A percentile compares a stretch with the other conserved stretches of the same genome.
Evolutionary conservation across 2,888 invertebrate genomes (phyloP).

Genomic region (Boloria euphrosyne): DNA sequence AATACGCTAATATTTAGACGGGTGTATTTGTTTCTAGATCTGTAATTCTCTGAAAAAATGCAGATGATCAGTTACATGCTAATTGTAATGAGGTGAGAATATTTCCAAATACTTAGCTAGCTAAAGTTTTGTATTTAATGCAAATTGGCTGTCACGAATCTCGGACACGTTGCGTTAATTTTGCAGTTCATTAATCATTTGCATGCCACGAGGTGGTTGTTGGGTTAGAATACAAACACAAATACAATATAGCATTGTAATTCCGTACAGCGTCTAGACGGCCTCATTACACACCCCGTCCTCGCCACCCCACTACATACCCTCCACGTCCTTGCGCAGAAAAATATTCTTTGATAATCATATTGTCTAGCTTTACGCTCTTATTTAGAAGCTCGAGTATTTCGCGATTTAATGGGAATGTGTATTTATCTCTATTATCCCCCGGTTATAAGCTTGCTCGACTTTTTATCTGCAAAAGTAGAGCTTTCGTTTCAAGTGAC

Average conservation of each 20-base stretch:
- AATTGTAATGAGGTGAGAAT: neutral
- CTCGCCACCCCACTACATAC: conserved; percentile 43
- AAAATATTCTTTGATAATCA: conserved; percentile 66
- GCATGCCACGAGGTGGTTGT: conserved; percentile 39
- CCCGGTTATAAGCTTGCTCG: conserved; percentile 12
- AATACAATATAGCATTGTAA: conserved; percentile 60
- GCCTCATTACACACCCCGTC: conserved; percentile 59
- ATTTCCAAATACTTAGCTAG: conserved; percentile 8
- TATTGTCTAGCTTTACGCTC: conserved; percentile 40
- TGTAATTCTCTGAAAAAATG: too few species aligned
- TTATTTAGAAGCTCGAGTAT: conserved; percentile 33
- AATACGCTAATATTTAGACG: too few species aligned
- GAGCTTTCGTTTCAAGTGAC: neutral
- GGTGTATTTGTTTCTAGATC: too few species aligned
- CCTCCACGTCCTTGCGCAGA: conserved; percentile 48
- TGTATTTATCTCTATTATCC: conserved; percentile 24
- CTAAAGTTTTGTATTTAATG: conserved; percentile 15
- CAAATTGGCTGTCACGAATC: conserved; percentile 22
- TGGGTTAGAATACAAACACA: conserved; percentile 49
- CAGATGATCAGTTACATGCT: neutral
- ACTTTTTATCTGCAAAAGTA: conserved; percentile 2
- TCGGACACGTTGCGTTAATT: conserved; percentile 43
- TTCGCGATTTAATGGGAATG: conserved; percentile 30
- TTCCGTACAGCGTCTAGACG: conserved; percentile 68
- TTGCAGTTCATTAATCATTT: conserved; percentile 55